A percentile compares a stretch with the other conserved stretches of the same genome.
These are phyloP conservation scores for Oreotrochilus melanogaster DNA, from an alignment of 2,113 vertebrate species.

Conservation along the genomic window DNA sequence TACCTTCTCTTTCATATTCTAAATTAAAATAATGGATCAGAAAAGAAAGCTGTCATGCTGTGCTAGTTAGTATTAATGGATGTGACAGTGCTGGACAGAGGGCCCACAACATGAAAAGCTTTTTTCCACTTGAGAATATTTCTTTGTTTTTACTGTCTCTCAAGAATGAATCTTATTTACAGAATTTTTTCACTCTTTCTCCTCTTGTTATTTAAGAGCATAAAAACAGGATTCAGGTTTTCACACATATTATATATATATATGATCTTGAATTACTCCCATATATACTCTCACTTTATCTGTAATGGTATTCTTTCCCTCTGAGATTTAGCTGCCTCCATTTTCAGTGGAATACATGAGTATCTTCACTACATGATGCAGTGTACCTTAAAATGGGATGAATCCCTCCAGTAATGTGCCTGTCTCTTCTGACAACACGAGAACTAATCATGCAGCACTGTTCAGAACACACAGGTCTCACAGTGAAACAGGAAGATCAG, in stretches of 20 bases:
- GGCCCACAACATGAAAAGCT: rapidly evolving
- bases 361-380: background rate
- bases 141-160: background rate
- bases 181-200: background rate
- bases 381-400: background rate
- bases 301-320: background rate
- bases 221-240: background rate
- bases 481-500: background rate
- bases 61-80: rapidly evolving
- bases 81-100: background rate
- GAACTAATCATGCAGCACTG: no score
- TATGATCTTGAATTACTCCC: background rate
- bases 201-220: background rate
- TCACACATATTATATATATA: no score
- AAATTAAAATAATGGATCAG: background rate
- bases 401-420: background rate
- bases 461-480: background rate
- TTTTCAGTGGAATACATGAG: background rate
- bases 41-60: background rate
- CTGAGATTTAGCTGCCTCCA: background rate
- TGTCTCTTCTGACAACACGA: background rate
- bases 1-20: background rate
- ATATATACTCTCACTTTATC: background rate
- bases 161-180: background rate
- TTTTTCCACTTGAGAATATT: background rate